Base-by-base conservation (phyloP, 2,888 invertebrate genomes). In the Sinodicranocentrus sp. region DNA sequence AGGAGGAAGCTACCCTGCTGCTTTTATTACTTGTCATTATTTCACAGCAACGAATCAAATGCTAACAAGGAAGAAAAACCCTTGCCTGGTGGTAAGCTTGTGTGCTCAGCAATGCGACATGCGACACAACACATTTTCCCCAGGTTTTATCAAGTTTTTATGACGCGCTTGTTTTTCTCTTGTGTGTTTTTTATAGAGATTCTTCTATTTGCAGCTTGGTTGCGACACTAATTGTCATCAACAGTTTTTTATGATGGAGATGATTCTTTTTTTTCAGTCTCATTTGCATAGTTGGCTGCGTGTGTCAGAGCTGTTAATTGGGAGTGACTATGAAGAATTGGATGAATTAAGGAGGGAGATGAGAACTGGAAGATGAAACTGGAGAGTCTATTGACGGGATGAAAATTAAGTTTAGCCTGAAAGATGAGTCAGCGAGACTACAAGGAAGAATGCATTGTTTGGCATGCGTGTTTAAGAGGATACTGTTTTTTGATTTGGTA, bases 161-260 rank as follows among this genome's bases (percentile, higher is more conserved):
- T 39, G 57, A 19, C 43, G 59, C 26, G 43, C 43, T 75, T 76
- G 63, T 23, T 8, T 21, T 17, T 59, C 59, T 76, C 65, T 52
- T 54, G 63, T 67, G 52, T 67, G 48, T 44, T 76, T 76, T 54
- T 52, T 54, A 39, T 63, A 39, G 25, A 75, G 23, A 26, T 25
- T n/a, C n/a, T 48, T 63, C 63, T 21, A 75, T 75, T 75, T 75
- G n/a, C 17, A 33, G 65, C 39, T 76, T 76, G 67, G 54, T 28
- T 67, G 67, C n/a, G 76, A 76, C 28, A 48, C 65, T 76, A 76
- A 76, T 76, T 76, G 76, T 67, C 76, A 67, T 67, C 65, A 76
- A 28, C 52, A 52, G 52, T 76, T 33, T 76, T 73, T 67, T 63
- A 17, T 48, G 72, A 48, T n/a, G 54, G 17, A 28, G 44, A 39